Evolutionary conservation across 2,888 invertebrate genomes (phyloP).

Genomic region (Axea sp.): DNA sequence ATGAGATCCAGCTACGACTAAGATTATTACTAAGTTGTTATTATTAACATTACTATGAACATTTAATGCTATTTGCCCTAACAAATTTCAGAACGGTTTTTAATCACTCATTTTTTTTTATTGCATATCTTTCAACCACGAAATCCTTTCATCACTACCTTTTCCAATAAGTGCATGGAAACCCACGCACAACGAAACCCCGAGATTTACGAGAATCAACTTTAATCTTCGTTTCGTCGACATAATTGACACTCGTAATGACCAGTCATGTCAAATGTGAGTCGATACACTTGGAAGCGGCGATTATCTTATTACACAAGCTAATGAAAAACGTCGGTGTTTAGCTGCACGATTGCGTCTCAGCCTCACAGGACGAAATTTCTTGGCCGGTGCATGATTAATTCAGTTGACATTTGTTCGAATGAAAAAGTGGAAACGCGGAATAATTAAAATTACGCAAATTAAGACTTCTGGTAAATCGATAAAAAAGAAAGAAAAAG

Average conservation of each 20-base stretch:
- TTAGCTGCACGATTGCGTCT: constrained; percentile 34
- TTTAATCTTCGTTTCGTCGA: constrained; percentile 8
- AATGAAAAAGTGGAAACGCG: constrained; percentile 31
- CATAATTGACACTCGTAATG: constrained; percentile 26
- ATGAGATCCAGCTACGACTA: too few relatives aligned
- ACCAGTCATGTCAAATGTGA: constrained; percentile 25
- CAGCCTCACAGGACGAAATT: constrained; percentile 20
- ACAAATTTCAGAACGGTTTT: too few relatives aligned
- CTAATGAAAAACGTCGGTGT: constrained; percentile 36
- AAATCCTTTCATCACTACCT: too few relatives aligned
- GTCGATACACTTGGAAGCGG: constrained; percentile 23
- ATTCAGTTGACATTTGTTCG: constrained; percentile 35
- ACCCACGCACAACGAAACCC: too few relatives aligned
- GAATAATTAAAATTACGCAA: constrained; percentile 42
- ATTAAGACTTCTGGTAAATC: constrained; percentile 29
- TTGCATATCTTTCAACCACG: too few relatives aligned
- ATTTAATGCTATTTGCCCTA: too few relatives aligned
- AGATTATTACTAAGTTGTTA: too few relatives aligned
- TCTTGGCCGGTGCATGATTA: constrained; percentile 28
- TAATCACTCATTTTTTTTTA: too few relatives aligned
- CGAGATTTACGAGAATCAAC: constrained; percentile 1
- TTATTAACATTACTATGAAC: too few relatives aligned
- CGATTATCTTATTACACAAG: constrained; percentile 29
- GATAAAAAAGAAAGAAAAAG: not conserved
- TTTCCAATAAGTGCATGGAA: too few relatives aligned